Base-by-base conservation (phyloP, 1,140 invertebrate species). In the Meteorus sp. region DNA sequence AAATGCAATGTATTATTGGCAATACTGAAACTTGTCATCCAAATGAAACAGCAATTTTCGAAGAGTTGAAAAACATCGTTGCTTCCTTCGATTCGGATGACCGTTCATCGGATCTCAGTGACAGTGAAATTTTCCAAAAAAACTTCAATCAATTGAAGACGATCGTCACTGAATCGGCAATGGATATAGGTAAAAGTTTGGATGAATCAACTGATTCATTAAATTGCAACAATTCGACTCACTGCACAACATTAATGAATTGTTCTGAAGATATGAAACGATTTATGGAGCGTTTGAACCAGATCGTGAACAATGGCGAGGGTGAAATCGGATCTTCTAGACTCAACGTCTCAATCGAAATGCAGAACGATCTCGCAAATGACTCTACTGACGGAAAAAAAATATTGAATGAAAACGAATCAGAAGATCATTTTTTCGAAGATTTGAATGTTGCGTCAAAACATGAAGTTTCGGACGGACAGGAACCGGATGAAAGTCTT, bases 71-170 rank as follows among this genome's bases (percentile, higher is more conserved):
- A 7, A 27, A 31, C 9, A 44, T 52, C 45, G 19, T 59, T 5
- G 39, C 48, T 31, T 45, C 33, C 2, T 59, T 35, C 22, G n/a
- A 22, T 19, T 11, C 25, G 8, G 22, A 33, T 43, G 17, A 37
- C 9, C 8, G 27, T 4, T 31, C 39, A 19, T 11, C 33, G 0
- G 44, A 27, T 9, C 17, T 35, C 4, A 35, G 15, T 8, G 39
- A 59, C 17, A 41, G 20, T 19, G 48, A 52, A 9, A 39, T 20
- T 3, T 52, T 52, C 22, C 13, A 52, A 19, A 33, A 59, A 9
- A 43, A 55, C 25, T 20, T 23, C 11, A 55, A 55, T 23, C 47
- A 59, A 27, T 29, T 59, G 48, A 39, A 59, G 3, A n/a, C 31
- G 0, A 59, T 59, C 11, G 48, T 39, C 3, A 31, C 43, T 8